Evolutionary conservation across 2,113 vertebrate genomes (phyloP).

Genomic region (Lontra canadensis): DNA sequence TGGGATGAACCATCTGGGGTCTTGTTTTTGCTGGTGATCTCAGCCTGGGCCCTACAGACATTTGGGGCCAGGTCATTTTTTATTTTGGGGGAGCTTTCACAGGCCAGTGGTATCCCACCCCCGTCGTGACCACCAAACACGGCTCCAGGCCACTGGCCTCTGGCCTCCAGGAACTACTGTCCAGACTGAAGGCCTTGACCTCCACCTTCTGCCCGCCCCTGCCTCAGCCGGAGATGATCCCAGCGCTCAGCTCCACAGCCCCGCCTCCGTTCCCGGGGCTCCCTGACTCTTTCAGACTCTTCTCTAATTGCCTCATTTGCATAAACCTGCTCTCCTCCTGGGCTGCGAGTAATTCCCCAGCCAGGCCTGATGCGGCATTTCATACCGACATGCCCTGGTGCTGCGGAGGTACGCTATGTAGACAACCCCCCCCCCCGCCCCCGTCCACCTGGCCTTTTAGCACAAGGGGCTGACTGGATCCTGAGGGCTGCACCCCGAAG

Average conservation of each 20-base stretch:
- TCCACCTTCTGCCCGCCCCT: background rate
- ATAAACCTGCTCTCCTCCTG: background rate
- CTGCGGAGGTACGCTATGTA: rapidly evolving
- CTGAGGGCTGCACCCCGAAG: background rate
- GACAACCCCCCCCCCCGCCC: no score
- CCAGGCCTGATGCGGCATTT: background rate
- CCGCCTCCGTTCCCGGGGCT: background rate
- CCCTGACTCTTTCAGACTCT: background rate
- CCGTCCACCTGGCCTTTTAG: background rate
- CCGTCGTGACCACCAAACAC: background rate
- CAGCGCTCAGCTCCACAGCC: background rate
- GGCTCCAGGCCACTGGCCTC: background rate
- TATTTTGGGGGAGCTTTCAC: background rate
- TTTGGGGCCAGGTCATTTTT: background rate
- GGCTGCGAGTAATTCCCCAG: background rate
- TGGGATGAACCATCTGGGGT: background rate
- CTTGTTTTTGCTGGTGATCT: background rate
- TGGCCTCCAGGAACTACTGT: background rate
- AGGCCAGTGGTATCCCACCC: background rate
- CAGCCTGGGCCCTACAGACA: background rate
- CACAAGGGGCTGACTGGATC: background rate
- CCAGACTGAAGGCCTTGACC: background rate
- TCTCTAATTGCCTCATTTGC: conserved; percentile 16
- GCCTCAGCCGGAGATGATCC: background rate
- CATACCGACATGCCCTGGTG: background rate